These are phyloP conservation scores for Oenanthe oenanthe DNA, from an alignment of 2,113 vertebrate genomes.

Conservation along the genomic window DNA sequence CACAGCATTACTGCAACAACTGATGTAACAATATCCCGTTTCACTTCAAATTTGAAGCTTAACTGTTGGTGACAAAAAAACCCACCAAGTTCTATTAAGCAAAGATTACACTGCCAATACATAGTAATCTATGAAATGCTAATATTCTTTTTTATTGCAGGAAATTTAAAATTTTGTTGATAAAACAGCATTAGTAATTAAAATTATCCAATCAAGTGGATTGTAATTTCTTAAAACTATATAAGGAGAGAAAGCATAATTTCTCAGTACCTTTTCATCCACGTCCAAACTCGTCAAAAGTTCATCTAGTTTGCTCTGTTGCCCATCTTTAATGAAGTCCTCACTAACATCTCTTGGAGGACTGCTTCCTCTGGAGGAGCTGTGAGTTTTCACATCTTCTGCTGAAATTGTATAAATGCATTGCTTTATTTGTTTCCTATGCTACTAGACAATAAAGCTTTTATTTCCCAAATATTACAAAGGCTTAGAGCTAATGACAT, in stretches of 20 bases:
- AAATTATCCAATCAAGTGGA: background rate
- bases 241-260: background rate
- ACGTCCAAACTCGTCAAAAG: background rate
- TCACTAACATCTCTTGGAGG: slow-evolving; percentile 31
- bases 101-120: background rate
- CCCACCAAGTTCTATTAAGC: background rate
- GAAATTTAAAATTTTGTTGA: background rate
- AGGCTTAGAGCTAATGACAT: slow-evolving; percentile 7
- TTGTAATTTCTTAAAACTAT: background rate
- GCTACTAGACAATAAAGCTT: background rate
- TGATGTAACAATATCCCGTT: background rate
- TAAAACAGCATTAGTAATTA: background rate
- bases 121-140: background rate
- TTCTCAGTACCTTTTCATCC: slow-evolving; percentile 69
- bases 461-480: background rate
- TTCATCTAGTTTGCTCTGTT: slow-evolving; percentile 36
- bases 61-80: background rate
- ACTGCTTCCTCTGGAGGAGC: slow-evolving; percentile 29
- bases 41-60: background rate
- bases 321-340: slow-evolving; percentile 14
- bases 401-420: slow-evolving; percentile 57
- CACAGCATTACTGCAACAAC: background rate
- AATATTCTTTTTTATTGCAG: background rate
- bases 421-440: background rate
- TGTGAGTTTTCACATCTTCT: slow-evolving; percentile 29